Base-by-base conservation (phyloP, 1,140 invertebrate species). In the Penaeus japonicus region DNA sequence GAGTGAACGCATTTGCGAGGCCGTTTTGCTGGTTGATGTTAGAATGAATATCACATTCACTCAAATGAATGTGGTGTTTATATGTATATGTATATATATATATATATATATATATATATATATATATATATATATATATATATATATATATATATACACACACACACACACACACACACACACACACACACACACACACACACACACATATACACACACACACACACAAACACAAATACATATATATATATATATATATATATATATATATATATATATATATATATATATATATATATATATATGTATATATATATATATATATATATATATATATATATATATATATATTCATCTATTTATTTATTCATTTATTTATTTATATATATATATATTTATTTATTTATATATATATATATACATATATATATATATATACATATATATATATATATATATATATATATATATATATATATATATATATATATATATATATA, bases 381-480 rank as follows among this genome's bases (percentile, higher is more conserved):
- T 65, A 65, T 65, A 65, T 65, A 65, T 65, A 65, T 65, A 65
- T 65, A 65, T 65, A 65, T 65, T 24, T 65, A 65, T 65, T 24
- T 65, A 65, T 65, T 24, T 65, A 65, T 65, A 65, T 65, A 65
- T 65, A 65, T 24, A 17, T 17, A 65, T 65, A 4, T 4, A 65
- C 59, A 3, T 65, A 65, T 24, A 65, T 4, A 65, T 65, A 3
- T 24, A 3, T 17, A 3, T 17, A 65, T 17, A 3, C 27, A 3
- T 3, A 17, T 4, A 65, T 65, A n/a, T 4, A 65, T 65, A 65
- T 65, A 65, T 65, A 4, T 24, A 4, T 65, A 65, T 65, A 65
- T 65, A 65, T 65, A 65, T 65, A 65, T 65, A 65, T 65, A 65
- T 65, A 65, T 65, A 65, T 65, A 65, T 65, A 65, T 65, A 65